phyloP scores from a whole-genome alignment of 1,140 invertebrate species.

The Scaptodrosophila lebanonensis region DNA sequence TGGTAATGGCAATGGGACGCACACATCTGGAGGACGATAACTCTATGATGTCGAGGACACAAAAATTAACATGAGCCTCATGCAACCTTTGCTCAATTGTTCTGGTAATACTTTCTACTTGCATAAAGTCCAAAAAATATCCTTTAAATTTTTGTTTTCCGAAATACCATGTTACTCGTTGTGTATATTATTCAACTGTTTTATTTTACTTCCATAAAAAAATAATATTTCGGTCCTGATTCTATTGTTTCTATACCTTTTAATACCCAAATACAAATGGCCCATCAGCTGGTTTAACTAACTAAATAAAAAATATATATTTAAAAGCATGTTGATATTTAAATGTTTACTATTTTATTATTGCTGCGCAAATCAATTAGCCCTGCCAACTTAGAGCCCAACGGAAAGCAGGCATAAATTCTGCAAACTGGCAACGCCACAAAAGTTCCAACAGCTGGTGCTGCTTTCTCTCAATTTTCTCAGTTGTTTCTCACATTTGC shows the following conservation, averaged over 20 bases:
- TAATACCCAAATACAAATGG: constrained; percentile 32
- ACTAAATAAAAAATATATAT: constrained; percentile 60
- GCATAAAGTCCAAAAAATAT: no score
- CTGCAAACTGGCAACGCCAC: no score
- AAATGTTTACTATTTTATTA: background rate
- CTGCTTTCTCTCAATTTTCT: no score
- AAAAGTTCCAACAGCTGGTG: no score
- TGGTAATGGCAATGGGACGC: constrained; percentile 34
- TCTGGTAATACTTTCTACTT: no score
- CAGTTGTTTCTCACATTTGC: no score
- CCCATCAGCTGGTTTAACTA: constrained; percentile 55
- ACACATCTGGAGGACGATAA: constrained; percentile 34
- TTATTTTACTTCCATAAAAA: constrained; percentile 45
- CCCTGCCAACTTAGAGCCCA: background rate
- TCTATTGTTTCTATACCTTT: constrained; percentile 38
- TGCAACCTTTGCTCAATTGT: constrained; percentile 8
- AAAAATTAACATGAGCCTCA: constrained; percentile 17
- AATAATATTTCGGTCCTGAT: constrained; percentile 50
- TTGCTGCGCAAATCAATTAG: background rate
- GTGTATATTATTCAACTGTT: constrained; percentile 53
- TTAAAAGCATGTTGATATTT: constrained; percentile 35
- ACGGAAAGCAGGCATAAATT: no score
- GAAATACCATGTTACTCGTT: no score
- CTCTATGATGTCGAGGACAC: constrained; percentile 30
- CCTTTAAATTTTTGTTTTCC: no score